phyloP scores from a whole-genome alignment of 2,888 invertebrate genomes.

The Agrochola macilenta region DNA sequence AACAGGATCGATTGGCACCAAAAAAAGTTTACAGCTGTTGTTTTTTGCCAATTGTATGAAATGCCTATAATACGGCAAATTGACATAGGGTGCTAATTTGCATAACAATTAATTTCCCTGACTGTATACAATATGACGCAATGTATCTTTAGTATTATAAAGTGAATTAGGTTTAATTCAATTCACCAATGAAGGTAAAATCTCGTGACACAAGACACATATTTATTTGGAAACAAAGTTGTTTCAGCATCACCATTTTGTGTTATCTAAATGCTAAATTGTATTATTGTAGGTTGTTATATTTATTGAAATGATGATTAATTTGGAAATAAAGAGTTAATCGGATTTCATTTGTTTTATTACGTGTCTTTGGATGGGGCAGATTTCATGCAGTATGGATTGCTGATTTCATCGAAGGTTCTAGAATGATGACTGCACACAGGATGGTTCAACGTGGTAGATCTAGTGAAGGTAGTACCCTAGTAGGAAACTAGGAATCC shows the following conservation, averaged over 20 bases:
- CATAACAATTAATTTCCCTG: background rate
- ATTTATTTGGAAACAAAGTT: background rate
- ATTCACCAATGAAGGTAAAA: conserved; percentile 12
- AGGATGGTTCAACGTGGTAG: background rate
- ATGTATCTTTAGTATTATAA: background rate
- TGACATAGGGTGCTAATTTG: background rate
- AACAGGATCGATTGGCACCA: no score
- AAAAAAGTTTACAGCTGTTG: no score
- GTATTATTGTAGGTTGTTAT: conserved; percentile 44
- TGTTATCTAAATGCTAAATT: conserved; percentile 25
- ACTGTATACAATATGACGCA: background rate
- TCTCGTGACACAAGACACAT: background rate
- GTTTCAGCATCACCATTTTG: background rate
- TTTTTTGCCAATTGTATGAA: background rate
- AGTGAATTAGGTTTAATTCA: conserved; percentile 10
- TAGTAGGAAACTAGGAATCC: background rate
- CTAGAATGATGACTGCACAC: background rate
- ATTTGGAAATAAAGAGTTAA: conserved; percentile 50
- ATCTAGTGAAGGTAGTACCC: background rate
- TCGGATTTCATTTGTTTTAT: conserved; percentile 30
- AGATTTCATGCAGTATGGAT: background rate
- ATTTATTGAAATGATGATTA: conserved; percentile 49
- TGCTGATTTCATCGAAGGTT: background rate
- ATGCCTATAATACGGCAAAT: background rate
- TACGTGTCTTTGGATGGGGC: background rate